Conservation (phyloP, 2,888 invertebrate species). For the Leuctra nigra region DNA sequence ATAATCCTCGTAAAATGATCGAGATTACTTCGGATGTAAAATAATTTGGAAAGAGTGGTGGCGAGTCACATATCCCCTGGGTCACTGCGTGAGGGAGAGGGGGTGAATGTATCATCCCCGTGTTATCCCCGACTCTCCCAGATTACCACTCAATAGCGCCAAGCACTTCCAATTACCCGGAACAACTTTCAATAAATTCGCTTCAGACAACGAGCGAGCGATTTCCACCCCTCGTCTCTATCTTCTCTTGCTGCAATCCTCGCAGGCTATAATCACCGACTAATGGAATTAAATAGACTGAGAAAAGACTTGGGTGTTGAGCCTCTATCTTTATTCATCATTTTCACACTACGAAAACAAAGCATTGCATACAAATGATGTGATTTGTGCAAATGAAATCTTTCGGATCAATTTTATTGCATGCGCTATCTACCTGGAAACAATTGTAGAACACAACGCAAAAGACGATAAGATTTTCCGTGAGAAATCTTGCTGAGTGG, state of each 20-base stretch:
- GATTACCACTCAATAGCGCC: slow-evolving; percentile 28
- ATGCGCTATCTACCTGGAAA: too few relatives aligned
- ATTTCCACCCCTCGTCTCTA: slow-evolving; percentile 8
- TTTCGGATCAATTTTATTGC: too few relatives aligned
- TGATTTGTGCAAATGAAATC: too few relatives aligned
- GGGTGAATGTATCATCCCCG: slow-evolving; percentile 6
- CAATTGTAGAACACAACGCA: too few relatives aligned
- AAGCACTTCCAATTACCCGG: slow-evolving; percentile 28
- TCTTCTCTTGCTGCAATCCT: background rate
- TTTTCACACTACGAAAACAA: too few relatives aligned
- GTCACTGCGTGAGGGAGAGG: background rate
- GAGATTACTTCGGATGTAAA: too few relatives aligned
- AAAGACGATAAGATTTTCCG: too few relatives aligned
- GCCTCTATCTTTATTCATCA: too few relatives aligned
- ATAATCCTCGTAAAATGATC: too few relatives aligned
- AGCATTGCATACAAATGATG: too few relatives aligned
- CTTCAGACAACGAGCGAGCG: background rate
- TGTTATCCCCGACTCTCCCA: slow-evolving; percentile 1
- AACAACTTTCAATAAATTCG: slow-evolving; percentile 26
- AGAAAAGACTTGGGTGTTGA: too few relatives aligned
- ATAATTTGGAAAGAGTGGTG: background rate
- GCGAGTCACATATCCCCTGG: background rate
- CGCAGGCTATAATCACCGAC: slow-evolving; percentile 24
- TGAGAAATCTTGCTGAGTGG: too few relatives aligned
- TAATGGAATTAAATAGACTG: slow-evolving; percentile 29